Conservation (phyloP, 2,888 invertebrate species). For the Drosophila subquinaria region DNA sequence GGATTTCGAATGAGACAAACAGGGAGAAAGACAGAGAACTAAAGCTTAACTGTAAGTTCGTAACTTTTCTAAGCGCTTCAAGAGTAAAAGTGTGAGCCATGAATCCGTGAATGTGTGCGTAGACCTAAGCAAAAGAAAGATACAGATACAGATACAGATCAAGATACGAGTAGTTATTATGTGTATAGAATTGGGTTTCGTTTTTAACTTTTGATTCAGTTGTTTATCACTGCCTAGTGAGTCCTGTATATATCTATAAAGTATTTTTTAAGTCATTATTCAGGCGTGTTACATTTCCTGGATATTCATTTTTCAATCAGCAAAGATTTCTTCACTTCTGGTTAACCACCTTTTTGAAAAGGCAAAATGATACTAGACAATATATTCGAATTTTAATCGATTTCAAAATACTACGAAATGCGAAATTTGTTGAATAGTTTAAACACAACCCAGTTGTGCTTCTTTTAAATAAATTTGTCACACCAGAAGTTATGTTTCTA, state of each 20-base stretch:
- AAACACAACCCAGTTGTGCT: no score
- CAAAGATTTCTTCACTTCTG: not conserved
- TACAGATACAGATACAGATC: not conserved
- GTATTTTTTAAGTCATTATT: not conserved
- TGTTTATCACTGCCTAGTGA: conserved; percentile 46
- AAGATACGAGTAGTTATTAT: conserved; percentile 38
- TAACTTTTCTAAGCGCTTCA: conserved; percentile 75
- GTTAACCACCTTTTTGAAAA: not conserved
- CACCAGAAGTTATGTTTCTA: not conserved
- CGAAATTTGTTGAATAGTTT: no score
- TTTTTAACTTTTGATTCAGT: conserved; percentile 16
- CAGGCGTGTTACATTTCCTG: not conserved
- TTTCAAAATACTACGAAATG: no score
- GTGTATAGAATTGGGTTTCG: conserved; percentile 37
- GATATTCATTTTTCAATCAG: not conserved
- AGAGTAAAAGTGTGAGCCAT: conserved; percentile 21
- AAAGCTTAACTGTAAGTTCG: conserved; percentile 61
- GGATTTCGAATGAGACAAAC: conserved; percentile 40
- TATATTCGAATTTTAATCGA: not conserved
- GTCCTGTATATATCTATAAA: conserved; percentile 31
- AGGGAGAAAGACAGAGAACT: conserved; percentile 49
- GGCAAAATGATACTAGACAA: not conserved
- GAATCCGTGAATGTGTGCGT: conserved; percentile 41
- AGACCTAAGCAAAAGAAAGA: conserved; percentile 35
- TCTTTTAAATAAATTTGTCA: no score